Evolutionary conservation across 2,888 invertebrate genomes (phyloP), one percentile per base, ranked within the genome.

Genomic region (Zonitis immaculata): DNA sequence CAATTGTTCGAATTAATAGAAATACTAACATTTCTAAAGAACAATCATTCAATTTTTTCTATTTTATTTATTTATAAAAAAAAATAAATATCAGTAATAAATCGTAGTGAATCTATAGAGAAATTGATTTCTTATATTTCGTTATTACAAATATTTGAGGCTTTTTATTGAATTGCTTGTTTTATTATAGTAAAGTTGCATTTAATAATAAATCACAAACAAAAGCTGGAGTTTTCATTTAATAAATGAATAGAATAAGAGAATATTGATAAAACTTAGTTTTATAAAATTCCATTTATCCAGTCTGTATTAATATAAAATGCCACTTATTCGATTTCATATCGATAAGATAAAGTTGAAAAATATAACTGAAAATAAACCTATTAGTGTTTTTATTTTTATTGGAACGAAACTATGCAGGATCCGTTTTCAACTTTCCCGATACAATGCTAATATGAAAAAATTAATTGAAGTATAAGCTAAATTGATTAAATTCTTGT

Each of bases 301-400:
- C 20, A 28, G 18, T 20, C 16, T 16, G 8, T 18, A 45, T 6
- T 30, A 44, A 44, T 14, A 44, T 25, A 9, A 44, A 9, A 16
- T 11, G 22, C 44, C 44, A 44, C 44, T 44, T 26, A 44, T 44
- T 30, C 44, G 27, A 39, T 39, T 7, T n/a, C n/a, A 16, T 9
- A 8, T 9, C 28, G 20, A 45, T 45, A 27, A 45, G 45, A 45
- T 12, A 45, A 28, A n/a, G n/a, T 11, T 18, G 35, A 18, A 16
- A 20, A 16, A 20, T 30, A 45, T 28, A 28, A 27, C 22, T 2
- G 27, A 39, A 45, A 27, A 45, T 14, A 30, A 45, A 45, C 30
- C 45, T 16, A 45, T 45, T 45, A 45, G 45, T 45, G 18, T 28
- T 30, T 39, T 39, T n/a, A 39, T 39, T n/a, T n/a, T 18, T 39